Conservation (phyloP, 2,797 vertebrate species). For the Sebastes hopkinsi region DNA sequence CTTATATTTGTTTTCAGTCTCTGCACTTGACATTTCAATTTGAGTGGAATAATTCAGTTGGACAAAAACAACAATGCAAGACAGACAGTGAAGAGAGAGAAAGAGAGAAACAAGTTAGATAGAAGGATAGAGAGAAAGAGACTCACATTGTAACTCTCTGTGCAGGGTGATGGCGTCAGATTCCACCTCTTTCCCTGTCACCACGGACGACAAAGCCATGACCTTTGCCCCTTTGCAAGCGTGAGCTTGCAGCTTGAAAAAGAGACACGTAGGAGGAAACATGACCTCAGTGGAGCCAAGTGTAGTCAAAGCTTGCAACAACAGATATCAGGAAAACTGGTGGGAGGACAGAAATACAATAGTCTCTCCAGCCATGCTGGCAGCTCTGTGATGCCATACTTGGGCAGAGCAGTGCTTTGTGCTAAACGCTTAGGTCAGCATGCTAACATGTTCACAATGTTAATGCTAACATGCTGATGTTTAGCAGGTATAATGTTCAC, state of each 20-base stretch:
- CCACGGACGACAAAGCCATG: slow-evolving; percentile 77
- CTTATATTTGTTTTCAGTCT: slow-evolving; percentile 30
- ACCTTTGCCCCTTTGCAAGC: slow-evolving; percentile 66
- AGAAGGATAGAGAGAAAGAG: background rate
- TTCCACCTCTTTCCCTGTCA: slow-evolving; percentile 81
- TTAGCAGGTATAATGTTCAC: background rate
- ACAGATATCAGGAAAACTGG: background rate
- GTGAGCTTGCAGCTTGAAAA: slow-evolving; percentile 77
- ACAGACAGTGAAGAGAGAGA: background rate
- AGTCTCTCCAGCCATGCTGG: background rate
- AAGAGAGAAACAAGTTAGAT: background rate
- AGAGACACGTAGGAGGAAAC: slow-evolving; percentile 17
- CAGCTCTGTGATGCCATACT: background rate
- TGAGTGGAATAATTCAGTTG: slow-evolving; percentile 23
- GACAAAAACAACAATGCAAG: slow-evolving; percentile 22
- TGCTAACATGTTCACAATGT: background rate
- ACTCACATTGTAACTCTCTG: slow-evolving; percentile 83
- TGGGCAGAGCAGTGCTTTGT: background rate
- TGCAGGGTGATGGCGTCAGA: slow-evolving; percentile 76
- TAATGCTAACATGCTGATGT: background rate
- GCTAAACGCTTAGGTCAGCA: background rate
- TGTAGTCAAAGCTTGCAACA: background rate
- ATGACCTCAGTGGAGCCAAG: background rate
- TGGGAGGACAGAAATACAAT: background rate
- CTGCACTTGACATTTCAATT: slow-evolving; percentile 55